phyloP scores from a whole-genome alignment of 2,888 invertebrate species.

The Aplocera efformata region DNA sequence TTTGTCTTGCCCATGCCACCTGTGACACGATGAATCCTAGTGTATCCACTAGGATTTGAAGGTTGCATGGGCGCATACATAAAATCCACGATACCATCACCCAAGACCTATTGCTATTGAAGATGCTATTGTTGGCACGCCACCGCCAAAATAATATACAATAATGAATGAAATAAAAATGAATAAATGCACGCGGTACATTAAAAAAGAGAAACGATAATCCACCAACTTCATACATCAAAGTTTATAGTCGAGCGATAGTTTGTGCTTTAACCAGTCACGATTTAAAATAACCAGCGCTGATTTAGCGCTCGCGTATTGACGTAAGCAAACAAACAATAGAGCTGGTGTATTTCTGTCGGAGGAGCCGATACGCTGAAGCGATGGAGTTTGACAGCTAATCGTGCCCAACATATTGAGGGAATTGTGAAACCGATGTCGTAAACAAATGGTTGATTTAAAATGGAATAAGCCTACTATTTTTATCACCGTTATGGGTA shows the following conservation, averaged over 20 bases:
- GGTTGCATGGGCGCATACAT: too few species aligned
- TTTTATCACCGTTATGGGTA: too few species aligned
- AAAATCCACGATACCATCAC: too few species aligned
- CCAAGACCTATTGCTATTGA: too few species aligned
- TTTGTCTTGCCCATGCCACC: too few species aligned
- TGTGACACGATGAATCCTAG: too few species aligned
- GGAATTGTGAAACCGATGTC: slow-evolving; percentile 5
- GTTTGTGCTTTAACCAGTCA: slow-evolving; percentile 24
- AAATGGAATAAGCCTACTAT: too few species aligned
- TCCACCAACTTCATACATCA: slow-evolving; percentile 8
- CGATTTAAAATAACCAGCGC: slow-evolving; percentile 26
- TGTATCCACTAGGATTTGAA: too few species aligned
- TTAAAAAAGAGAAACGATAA: slow-evolving; percentile 1
- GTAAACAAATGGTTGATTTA: too few species aligned
- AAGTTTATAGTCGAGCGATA: slow-evolving; percentile 15
- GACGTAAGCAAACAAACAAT: slow-evolving; percentile 62
- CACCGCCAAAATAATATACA: too few species aligned
- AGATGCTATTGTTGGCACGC: too few species aligned
- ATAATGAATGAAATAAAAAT: too few species aligned
- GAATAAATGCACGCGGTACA: neutral
- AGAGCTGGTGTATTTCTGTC: slow-evolving; percentile 45
- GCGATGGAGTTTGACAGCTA: slow-evolving; percentile 11
- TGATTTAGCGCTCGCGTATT: slow-evolving; percentile 31
- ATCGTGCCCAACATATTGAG: slow-evolving; percentile 12
- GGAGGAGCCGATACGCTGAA: slow-evolving; percentile 40